phyloP scores from a whole-genome alignment of 2,113 vertebrate species.

The Notiomystis cincta region DNA sequence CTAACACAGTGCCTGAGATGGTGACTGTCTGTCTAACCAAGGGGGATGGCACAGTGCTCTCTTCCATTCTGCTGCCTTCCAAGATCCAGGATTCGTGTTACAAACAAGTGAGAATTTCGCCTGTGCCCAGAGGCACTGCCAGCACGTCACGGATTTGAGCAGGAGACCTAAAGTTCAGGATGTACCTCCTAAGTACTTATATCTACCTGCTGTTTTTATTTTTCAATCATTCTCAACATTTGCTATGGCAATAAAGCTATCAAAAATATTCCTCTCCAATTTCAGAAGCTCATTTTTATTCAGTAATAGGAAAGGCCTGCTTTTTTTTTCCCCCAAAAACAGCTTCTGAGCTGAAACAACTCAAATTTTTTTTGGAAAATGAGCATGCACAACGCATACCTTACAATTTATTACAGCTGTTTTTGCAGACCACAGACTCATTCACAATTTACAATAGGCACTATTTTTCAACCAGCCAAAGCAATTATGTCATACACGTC shows the following conservation, averaged over 20 bases:
- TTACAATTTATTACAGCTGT: not conserved
- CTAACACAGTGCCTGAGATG: not conserved
- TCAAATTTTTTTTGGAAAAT: not conserved
- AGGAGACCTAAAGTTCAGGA: not conserved
- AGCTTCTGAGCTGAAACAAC: not conserved
- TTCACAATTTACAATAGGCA: not conserved
- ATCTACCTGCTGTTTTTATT: not conserved
- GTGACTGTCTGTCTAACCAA: not conserved
- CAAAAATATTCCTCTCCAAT: not conserved
- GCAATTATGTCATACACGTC: not conserved
- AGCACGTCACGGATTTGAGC: rapidly evolving
- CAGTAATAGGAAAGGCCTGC: not conserved
- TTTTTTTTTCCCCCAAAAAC: not conserved
- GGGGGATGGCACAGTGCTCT: not conserved
- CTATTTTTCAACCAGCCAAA: conserved; percentile 3
- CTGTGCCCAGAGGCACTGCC: not conserved
- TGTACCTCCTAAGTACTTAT: not conserved
- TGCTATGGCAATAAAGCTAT: not conserved
- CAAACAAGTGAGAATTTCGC: not conserved
- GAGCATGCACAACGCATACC: not conserved
- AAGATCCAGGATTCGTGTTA: rapidly evolving
- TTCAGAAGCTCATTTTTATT: not conserved
- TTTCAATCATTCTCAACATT: not conserved
- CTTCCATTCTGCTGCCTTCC: not conserved
- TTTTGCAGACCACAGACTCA: not conserved